Evolutionary conservation across 2,888 invertebrate species (phyloP), one percentile per base, ranked within the genome.

Genomic region (Drosophila affinis): DNA sequence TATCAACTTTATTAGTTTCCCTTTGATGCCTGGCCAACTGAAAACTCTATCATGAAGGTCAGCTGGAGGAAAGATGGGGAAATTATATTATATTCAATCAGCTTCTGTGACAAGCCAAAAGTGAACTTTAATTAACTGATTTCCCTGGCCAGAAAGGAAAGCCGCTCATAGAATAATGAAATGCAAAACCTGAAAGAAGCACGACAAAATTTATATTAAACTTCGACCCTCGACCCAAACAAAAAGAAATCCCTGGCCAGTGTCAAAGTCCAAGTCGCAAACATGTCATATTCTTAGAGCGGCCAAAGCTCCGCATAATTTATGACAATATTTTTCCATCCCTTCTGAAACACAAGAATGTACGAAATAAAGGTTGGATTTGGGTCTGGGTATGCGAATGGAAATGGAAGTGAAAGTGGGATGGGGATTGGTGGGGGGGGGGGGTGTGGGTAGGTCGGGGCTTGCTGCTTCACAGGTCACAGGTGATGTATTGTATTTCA

Each of bases 401-500:
- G 56, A 32, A 29, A 32, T 12, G 46, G 29, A 12, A n/a, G n/a
- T 12, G 12, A 2, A 21, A 2, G 1, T 2, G 21, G 21, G 2
- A 21, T 21, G 0, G 21, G 21, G 18, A 21, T 21, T 21, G 18
- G 18, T 2, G 18, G 21, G 21, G 2, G 46, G 14, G 9, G 53
- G 52, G 54, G 52, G 45, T 1, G 6, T 27, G 7, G 9, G 9
- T 9, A 9, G 29, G 9, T 29, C 29, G 52, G 46, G 55, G 21
- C 21, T n/a, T 39, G 46, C 44, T 24, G 14, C 9, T 34, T 10
- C 39, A 39, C 39, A 55, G 59, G 61, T 69, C 69, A 44, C 79
- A 85, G 85, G 74, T 84, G 89, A 87, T 79, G 79, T 88, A 87
- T 88, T 85, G 75, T 85, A 67, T 85, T 87, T 78, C 68, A 58